Evolutionary conservation across 2,113 vertebrate species (phyloP), one percentile per base, ranked within the genome.

Genomic region (Emydura subglobosa): DNA sequence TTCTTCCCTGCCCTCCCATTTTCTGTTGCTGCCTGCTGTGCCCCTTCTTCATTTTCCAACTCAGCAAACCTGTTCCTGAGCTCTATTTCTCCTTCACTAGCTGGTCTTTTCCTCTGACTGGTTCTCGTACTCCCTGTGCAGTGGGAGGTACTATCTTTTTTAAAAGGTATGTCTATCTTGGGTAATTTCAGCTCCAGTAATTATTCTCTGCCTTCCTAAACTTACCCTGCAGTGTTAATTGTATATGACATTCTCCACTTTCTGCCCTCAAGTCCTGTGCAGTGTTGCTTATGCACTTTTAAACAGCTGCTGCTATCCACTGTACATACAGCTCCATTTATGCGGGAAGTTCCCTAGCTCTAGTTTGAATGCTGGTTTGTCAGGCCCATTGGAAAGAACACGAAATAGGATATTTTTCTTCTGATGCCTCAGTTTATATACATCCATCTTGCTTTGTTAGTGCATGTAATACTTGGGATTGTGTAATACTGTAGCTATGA

Each of bases 211-310:
- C 61, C 25, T 14, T 65, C 19, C 3, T 59, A 21, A 57, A 5
- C 42, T 19, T 49, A 39, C 24, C 11, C 76, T 17, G 50, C 5
- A 54, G 29, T 0, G 8, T 0, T 4, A 5, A 39, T 10, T 51
- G 17, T 42, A 61, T 24, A 42, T 6, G 39, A 59, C 50, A 65
- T 9, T 49, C 89, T 54, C 47, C 55, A 2, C 29, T 22, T 10
- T 11, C 81, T 12, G 2, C n/a, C 49, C 61, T 65, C 34, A 34
- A 65, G 61, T 34, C 31, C 61, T 5, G 21, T 1, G 3, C 3
- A 24, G 76, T 74, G 12, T 39, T 8, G 6, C 47, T 0, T 0
- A 34, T 25, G 4, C 16, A 6, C 14, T 34, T 65, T 31, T 34
- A 8, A 65, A 31, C 61, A n/a, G 59, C 61, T 65, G 61, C 61